These are phyloP conservation scores for Neosalanx taihuensis DNA, from an alignment of 2,797 vertebrate species.

Conservation along the genomic window DNA sequence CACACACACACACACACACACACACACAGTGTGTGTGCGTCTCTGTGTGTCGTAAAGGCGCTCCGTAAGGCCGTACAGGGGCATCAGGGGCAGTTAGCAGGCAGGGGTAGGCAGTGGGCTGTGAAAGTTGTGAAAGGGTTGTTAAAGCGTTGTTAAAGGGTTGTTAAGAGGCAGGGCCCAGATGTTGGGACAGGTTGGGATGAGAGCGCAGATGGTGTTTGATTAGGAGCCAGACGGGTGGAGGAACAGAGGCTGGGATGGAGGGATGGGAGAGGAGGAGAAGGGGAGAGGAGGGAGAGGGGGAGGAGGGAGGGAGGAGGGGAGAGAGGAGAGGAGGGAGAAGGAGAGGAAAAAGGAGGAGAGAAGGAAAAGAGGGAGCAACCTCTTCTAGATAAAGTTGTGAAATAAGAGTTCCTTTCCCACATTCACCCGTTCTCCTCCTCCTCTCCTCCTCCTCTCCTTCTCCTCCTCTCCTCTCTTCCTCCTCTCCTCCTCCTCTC, in stretches of 20 bases:
- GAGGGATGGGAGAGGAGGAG: constrained; percentile 45
- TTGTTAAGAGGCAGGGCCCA: constrained; percentile 94
- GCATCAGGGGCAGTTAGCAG: constrained; percentile 80
- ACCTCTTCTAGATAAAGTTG: too few species aligned
- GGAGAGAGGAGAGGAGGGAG: background rate
- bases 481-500: too few species aligned
- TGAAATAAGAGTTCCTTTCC: too few species aligned
- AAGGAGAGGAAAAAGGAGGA: background rate
- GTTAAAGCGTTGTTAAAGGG: constrained; percentile 96
- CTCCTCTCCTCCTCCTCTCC: too few species aligned
- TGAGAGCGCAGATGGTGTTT: constrained; percentile 99
- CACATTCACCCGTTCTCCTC: too few species aligned
- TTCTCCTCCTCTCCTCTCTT: too few species aligned
- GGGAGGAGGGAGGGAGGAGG: background rate
- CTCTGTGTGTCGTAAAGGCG: background rate
- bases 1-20: constrained; percentile 44
- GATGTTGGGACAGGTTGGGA: constrained; percentile 97
- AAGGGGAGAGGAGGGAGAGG: background rate
- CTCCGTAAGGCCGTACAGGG: constrained; percentile 62
- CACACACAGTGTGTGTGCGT: background rate
- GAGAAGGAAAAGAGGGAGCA: background rate
- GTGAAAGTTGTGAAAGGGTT: constrained; percentile 94
- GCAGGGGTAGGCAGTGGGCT: constrained; percentile 87
- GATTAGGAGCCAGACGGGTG: constrained; percentile 99
- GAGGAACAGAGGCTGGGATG: constrained; percentile 96